Evolutionary conservation across 37 sponge, comb jelly and placozoan species (phyloP), one percentile per base, ranked within the genome.

Genomic region (Oscarella lobularis): DNA sequence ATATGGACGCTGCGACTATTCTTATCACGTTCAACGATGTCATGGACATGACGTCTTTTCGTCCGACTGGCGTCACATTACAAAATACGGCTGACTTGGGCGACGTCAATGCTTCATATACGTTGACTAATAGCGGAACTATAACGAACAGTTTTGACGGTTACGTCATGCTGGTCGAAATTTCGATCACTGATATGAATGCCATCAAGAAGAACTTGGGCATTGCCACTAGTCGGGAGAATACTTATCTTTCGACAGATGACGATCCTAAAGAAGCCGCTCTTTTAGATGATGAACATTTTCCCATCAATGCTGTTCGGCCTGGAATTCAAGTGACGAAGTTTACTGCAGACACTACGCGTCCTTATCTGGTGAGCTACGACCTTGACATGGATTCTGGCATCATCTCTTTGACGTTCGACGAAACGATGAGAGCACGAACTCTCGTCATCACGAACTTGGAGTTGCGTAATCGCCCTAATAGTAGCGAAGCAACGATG

Each of bases 351-450:
- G 95, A 94, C 66, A 78, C 83, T 2, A 82, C 83, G 32, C 37
- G 39, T 6, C 95, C 95, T 32, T 75, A 72, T 14, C 67, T 94
- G 67, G 55, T 31, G 31, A 31, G 3, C 30, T 89, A 80, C 77
- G 67, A 76, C 39, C 30, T 94, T 14, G 81, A 89, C 66, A 74
- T 94, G 79, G 40, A 94, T 69, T 66, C 31, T 0, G 95, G 95
- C 0, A 66, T 40, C 30, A 41, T 94, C 35, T 33, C 67, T 3
- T 78, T 94, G 1, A 82, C 73, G 0, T 94, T 94, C 74, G 77
- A 87, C 73, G 95, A 94, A 78, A 94, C 95, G 33, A 77, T 94
- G 73, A 48, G 83, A 69, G 95, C 95, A 2, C 67, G 67, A 31
- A 85, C 85, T 36, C 73, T 94, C 35, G 78, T 73, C 33, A 54